phyloP scores from a whole-genome alignment of 1,140 invertebrate genomes.

The Cheumatopsyche charites region DNA sequence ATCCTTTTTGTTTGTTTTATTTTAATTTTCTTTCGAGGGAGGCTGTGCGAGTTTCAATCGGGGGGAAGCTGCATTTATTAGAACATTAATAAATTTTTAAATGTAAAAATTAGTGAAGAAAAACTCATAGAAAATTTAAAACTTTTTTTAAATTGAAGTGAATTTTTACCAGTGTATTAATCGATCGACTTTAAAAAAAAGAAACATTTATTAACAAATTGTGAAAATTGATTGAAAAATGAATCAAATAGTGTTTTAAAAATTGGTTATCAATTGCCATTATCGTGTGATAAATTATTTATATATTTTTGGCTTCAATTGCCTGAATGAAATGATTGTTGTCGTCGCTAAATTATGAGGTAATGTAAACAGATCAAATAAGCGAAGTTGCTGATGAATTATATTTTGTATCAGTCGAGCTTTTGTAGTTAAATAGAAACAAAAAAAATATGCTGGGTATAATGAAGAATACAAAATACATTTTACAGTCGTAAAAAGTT shows the following conservation, averaged over 20 bases:
- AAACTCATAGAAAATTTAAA: constrained; percentile 26
- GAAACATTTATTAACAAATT: constrained; percentile 30
- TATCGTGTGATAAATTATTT: constrained; percentile 50
- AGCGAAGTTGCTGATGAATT: constrained; percentile 45
- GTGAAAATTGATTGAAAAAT: constrained; percentile 45
- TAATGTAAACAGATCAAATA: constrained; percentile 42
- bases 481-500: background rate
- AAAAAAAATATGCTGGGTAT: constrained; percentile 34
- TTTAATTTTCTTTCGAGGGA: constrained; percentile 28
- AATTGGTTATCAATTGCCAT: constrained; percentile 48
- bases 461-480: background rate
- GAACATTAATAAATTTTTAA: constrained; percentile 40
- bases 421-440: constrained; percentile 47
- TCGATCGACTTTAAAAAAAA: constrained; percentile 38
- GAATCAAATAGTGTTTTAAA: constrained; percentile 47
- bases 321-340: constrained; percentile 48
- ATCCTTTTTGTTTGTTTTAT: background rate
- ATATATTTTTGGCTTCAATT: constrained; percentile 49
- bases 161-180: constrained; percentile 42
- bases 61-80: constrained; percentile 47
- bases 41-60: constrained; percentile 46
- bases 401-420: constrained; percentile 50
- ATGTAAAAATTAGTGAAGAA: constrained; percentile 41
- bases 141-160: constrained; percentile 35
- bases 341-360: constrained; percentile 44